A percentile compares a stretch with the other conserved stretches of the same genome.
Conservation (phyloP, 2,797 vertebrate species). For the Macrochelys suwanniensis region DNA sequence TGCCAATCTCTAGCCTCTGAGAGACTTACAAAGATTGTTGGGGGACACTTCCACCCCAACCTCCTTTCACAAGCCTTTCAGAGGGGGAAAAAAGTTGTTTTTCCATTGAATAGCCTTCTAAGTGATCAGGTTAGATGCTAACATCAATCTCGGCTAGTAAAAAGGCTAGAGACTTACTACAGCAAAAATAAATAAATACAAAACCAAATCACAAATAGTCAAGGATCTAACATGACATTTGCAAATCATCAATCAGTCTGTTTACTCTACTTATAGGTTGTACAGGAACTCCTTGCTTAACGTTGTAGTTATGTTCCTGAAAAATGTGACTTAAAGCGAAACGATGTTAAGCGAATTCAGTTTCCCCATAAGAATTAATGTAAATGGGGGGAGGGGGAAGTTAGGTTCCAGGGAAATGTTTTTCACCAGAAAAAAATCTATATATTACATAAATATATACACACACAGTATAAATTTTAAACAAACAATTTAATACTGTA, state of each 20-base stretch:
- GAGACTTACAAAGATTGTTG: neutral
- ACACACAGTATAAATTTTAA: too few species aligned
- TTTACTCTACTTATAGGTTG: neutral
- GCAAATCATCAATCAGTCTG: neutral
- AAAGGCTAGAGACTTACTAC: neutral
- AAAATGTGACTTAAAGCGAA: too few species aligned
- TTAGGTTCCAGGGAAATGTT: too few species aligned
- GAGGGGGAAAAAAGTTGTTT: neutral
- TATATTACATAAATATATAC: too few species aligned
- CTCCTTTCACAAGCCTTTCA: neutral
- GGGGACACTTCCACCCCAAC: neutral
- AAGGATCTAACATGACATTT: neutral
- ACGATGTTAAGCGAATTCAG: too few species aligned
- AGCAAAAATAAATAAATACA: neutral
- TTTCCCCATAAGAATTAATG: too few species aligned
- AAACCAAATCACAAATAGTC: neutral
- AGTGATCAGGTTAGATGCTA: neutral
- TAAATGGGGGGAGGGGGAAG: too few species aligned
- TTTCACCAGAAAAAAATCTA: too few species aligned
- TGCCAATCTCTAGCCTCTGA: neutral
- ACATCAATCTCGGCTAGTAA: too few species aligned
- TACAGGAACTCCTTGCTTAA: too few species aligned
- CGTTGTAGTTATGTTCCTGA: too few species aligned
- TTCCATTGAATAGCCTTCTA: neutral
- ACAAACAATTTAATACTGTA: too few species aligned